Base-by-base conservation (phyloP, 2,797 vertebrate species). In the Denticeps clupeoides region DNA sequence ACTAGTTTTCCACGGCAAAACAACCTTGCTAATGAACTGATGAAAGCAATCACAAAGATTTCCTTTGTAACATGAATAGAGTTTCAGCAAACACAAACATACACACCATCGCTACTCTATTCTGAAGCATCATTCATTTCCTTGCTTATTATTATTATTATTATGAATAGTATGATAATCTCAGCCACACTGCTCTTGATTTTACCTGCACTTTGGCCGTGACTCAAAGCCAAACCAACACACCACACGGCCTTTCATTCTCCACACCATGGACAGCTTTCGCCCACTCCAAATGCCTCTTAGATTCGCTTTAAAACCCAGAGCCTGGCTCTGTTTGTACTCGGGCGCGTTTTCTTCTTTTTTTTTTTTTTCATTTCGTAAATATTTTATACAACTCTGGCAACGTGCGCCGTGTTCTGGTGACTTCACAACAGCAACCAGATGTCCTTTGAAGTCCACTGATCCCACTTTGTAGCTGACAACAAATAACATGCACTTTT, bases 381-480 rank as follows among this genome's bases (percentile, higher is more conserved):
- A 72, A 78, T 82, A 78, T 71, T 77, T 75, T 60, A 69, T 64
- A 68, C 55, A 63, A 72, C 74, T 63, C 45, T 75, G 68, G 58
- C 50, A 53, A 59, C 51, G 55, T 64, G 58, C 78, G 63, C 63
- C 70, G 70, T 68, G 68, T 70, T 82, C 75, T 76, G 71, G 74
- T 73, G 68, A 73, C 81, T 82, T 77, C 68, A 63, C 80, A 82
- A 81, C 67, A 73, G 64, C 73, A 71, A 79, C 79, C 86, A 87
- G 72, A 87, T 83, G 79, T 81, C 68, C 75, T 90, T 85, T 87
- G 81, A 89, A 84, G 83, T 78, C 69, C 65, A 73, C 68, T 72
- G 68, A 80, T 85, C 75, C 82, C 74, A 82, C 80, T 88, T 80
- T 85, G 79, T 80, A 84, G 79, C 75, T 67, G 64, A 78, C 78